These are phyloP conservation scores for Dipodomys stephensi DNA, from an alignment of 2,113 vertebrate genomes.

Conservation along the genomic window DNA sequence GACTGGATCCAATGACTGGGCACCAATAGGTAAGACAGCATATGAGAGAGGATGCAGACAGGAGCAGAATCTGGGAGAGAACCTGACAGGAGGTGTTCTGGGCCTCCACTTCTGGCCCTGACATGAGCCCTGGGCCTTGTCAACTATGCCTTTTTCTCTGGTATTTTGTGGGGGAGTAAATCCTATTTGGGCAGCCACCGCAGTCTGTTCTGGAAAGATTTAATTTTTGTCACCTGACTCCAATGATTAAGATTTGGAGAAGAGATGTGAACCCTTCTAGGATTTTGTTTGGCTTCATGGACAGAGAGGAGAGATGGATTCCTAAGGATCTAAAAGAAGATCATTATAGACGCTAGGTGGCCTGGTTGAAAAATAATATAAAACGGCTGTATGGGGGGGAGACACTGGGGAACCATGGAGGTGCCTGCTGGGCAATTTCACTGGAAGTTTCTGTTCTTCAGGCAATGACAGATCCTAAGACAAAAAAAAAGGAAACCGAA, in stretches of 20 bases:
- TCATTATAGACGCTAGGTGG: neutral
- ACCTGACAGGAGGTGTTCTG: neutral
- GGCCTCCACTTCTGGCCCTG: neutral
- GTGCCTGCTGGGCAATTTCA: neutral
- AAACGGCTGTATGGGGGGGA: neutral
- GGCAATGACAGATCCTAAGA: neutral
- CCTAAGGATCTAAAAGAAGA: neutral
- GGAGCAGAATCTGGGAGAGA: neutral
- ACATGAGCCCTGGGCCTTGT: neutral
- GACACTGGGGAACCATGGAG: neutral
- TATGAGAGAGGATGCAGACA: neutral
- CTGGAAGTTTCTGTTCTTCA: neutral
- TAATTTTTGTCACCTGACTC: slow-evolving; percentile 21
- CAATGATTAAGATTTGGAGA: slow-evolving; percentile 22
- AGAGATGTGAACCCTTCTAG: slow-evolving; percentile 55
- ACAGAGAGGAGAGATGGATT: slow-evolving; percentile 6
- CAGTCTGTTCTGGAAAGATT: slow-evolving; percentile 50
- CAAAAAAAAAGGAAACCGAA: neutral
- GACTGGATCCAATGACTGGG: neutral
- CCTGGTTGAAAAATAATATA: neutral
- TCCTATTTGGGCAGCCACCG: neutral
- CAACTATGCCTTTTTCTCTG: neutral
- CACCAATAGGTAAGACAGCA: neutral
- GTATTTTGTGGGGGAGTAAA: slow-evolving; percentile 30
- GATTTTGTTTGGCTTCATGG: slow-evolving; percentile 53